Base-by-base conservation (phyloP, 2,113 vertebrate species). In the Nasalis larvatus region DNA sequence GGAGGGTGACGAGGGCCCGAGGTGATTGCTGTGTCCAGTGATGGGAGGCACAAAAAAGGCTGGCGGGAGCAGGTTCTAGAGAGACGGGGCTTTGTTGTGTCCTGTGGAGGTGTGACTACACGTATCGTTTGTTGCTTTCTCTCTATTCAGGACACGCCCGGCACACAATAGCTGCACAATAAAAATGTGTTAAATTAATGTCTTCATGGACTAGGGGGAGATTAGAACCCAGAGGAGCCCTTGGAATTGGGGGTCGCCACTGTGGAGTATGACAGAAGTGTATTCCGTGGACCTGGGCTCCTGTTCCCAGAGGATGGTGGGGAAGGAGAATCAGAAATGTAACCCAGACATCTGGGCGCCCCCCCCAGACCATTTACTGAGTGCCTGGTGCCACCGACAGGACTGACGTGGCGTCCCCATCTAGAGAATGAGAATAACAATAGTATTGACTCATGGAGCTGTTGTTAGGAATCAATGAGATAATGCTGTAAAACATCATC, bases 91-190 rank as follows among this genome's bases (percentile, higher is more conserved):
- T 66, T 32, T 21, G 35, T 0, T 1, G 30, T 18, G 27, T 37
- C 30, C n/a, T 54, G 88, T 12, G 9, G 25, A 17, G 0, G 3
- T 80, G 54, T 30, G 1, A 9, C 56, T 20, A 0, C 3, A 2
- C 13, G 30, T 32, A 32, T 54, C 58, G 17, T 60, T 58, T 56
- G 9, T 83, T 32, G 69, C 23, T 45, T 30, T 69, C 45, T 87
- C 35, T 45, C 35, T 45, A 32, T 77, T 95, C 32, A 11, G 12
- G 71, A 58, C 52, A 30, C 35, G 0, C 32, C 47, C 9, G 35
- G 54, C n/a, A 1, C 23, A 23, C 9, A 17, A 25, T 60, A 13
- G 32, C 18, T n/a, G 21, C 14, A 7, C 25, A 40, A 0, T 58
- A 8, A 81, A 49, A 30, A 40, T n/a, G 35, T 74, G 21, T 71